These are phyloP conservation scores for Helogale parvula DNA, from an alignment of 2,113 vertebrate species.

Conservation along the genomic window DNA sequence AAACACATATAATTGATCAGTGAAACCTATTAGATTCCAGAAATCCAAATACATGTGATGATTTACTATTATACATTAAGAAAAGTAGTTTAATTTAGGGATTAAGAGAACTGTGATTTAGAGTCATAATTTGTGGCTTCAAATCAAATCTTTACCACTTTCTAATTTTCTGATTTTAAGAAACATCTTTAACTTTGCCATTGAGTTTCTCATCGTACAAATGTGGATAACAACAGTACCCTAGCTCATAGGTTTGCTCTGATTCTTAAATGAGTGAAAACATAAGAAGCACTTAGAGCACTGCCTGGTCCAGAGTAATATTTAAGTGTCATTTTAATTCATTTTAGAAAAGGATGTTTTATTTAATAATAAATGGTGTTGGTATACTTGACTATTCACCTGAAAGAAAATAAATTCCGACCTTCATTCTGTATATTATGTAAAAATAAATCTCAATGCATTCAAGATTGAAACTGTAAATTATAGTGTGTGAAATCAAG, in stretches of 20 bases:
- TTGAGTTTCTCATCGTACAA: neutral
- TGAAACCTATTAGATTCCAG: neutral
- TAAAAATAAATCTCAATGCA: conserved; percentile 1
- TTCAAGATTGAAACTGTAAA: conserved; percentile 31
- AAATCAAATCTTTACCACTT: neutral
- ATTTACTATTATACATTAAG: neutral
- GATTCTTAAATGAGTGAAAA: neutral
- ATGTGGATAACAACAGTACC: neutral
- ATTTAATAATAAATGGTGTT: neutral
- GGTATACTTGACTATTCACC: conserved; percentile 3
- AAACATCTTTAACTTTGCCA: neutral
- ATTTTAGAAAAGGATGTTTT: conserved; percentile 11
- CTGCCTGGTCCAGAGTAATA: neutral
- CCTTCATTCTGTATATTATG: neutral
- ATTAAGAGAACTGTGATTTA: neutral
- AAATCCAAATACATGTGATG: neutral
- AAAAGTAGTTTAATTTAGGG: neutral
- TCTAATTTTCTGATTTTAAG: neutral
- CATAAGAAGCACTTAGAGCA: conserved; percentile 9
- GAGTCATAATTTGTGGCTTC: neutral
- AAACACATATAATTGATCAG: neutral
- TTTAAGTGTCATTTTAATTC: neutral
- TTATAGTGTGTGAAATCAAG: neutral
- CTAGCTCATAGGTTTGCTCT: neutral
- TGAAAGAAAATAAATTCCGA: conserved; percentile 21